phyloP scores from a whole-genome alignment of 1,140 invertebrate genomes.

The Bilobella aurantiaca region DNA sequence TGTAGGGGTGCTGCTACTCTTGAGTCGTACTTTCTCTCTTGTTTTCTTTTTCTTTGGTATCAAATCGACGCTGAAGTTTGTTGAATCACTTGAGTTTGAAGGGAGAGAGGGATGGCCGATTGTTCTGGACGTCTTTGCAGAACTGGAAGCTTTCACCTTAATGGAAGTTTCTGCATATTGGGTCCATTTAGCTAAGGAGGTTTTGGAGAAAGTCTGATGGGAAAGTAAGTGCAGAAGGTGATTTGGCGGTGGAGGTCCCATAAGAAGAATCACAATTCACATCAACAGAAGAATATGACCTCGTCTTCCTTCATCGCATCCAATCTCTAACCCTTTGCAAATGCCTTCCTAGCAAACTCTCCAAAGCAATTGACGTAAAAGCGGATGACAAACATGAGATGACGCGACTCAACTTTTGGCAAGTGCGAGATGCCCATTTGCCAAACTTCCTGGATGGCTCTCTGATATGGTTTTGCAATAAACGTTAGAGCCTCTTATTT shows the following conservation, averaged over 20 bases:
- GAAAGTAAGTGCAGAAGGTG: background rate
- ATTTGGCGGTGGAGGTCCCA: slow-evolving; percentile 3
- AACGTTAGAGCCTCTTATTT: background rate
- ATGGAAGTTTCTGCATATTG: background rate
- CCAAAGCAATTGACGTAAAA: background rate
- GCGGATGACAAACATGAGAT: background rate
- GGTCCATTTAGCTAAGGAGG: background rate
- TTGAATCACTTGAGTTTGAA: background rate
- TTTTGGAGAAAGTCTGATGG: background rate
- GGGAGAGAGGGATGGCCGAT: background rate
- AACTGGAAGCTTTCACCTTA: background rate
- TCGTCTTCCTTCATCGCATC: slow-evolving; percentile 4
- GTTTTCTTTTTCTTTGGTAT: too few relatives aligned
- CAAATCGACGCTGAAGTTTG: background rate
- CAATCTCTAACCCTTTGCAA: background rate
- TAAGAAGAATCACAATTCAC: background rate
- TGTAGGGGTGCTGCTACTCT: too few relatives aligned
- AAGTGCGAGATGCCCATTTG: too few relatives aligned
- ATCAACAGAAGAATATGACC: background rate
- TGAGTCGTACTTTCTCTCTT: too few relatives aligned
- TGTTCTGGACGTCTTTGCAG: background rate
- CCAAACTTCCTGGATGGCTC: background rate
- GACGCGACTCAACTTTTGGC: background rate
- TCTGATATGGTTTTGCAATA: background rate
- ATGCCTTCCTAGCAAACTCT: background rate